A percentile compares a stretch with the other conserved stretches of the same genome.
Evolutionary conservation across 2,888 invertebrate genomes (phyloP).

Genomic region (Norana najaformis): DNA sequence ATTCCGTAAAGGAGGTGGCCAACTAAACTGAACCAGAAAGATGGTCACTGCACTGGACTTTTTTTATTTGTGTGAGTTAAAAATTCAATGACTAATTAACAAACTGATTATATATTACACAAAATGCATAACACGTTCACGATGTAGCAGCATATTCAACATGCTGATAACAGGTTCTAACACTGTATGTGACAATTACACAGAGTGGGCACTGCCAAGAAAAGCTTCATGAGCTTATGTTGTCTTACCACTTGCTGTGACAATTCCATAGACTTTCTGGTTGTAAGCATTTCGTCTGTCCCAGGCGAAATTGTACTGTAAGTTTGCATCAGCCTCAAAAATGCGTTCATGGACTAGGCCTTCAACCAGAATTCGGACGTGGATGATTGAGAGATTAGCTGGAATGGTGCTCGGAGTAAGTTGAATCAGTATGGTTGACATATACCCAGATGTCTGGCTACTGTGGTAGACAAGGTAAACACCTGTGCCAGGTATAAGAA

Average conservation of each 20-base stretch:
- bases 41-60: too few species aligned
- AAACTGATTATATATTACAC: not conserved
- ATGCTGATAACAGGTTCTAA: not conserved
- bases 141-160: not conserved
- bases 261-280: slow-evolving; percentile 95
- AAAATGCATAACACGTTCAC: not conserved
- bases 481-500: slow-evolving; percentile 89
- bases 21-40: too few species aligned
- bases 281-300: slow-evolving; percentile 95
- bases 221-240: not conserved
- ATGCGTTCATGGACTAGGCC: slow-evolving; percentile 86
- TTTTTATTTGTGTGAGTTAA: too few species aligned
- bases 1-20: too few species aligned
- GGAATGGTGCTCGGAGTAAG: slow-evolving; percentile 59
- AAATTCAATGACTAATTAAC: too few species aligned
- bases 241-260: slow-evolving; percentile 84
- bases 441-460: slow-evolving; percentile 88
- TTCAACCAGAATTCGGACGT: slow-evolving; percentile 85
- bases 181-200: not conserved
- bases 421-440: slow-evolving; percentile 79
- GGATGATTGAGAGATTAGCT: slow-evolving; percentile 68
- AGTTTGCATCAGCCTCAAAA: slow-evolving; percentile 92
- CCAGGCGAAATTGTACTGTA: slow-evolving; percentile 96
- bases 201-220: not conserved
- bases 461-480: slow-evolving; percentile 93